Conservation (phyloP, 2,888 invertebrate species). For the Keiferia lycopersicella region DNA sequence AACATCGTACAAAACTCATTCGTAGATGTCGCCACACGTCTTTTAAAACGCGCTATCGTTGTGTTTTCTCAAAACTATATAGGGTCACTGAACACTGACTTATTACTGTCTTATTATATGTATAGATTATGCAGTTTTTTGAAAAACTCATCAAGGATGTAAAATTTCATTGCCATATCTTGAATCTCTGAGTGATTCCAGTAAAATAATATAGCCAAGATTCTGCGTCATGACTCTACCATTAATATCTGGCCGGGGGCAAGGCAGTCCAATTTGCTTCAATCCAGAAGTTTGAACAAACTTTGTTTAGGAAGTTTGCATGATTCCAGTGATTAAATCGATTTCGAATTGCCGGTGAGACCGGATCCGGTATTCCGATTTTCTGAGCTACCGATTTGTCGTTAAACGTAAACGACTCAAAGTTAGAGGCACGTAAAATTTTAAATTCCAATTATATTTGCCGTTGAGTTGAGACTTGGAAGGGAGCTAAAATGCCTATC, state of each 20-base stretch:
- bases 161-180: not conserved
- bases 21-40: too few species aligned
- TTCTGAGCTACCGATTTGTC: slow-evolving; percentile 71
- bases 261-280: slow-evolving; percentile 76
- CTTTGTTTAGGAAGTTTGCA: slow-evolving; percentile 72
- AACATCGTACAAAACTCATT: too few species aligned
- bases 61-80: too few species aligned
- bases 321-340: slow-evolving; percentile 79
- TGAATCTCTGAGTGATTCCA: not conserved
- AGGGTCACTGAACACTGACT: too few species aligned
- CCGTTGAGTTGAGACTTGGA: slow-evolving; percentile 11
- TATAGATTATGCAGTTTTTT: too few species aligned
- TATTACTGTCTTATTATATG: too few species aligned
- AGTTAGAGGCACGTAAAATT: slow-evolving; percentile 64
- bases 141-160: too few species aligned
- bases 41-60: too few species aligned
- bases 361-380: slow-evolving; percentile 40
- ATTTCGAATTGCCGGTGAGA: slow-evolving; percentile 74
- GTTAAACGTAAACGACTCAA: slow-evolving; percentile 65
- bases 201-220: slow-evolving; percentile 50
- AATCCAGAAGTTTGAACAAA: slow-evolving; percentile 73
- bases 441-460: slow-evolving; percentile 58
- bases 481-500: slow-evolving; percentile 10
- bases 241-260: slow-evolving; percentile 74
- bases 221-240: slow-evolving; percentile 67